Base-by-base conservation (phyloP, 2,113 vertebrate genomes). In the Eudyptes chrysolophus region DNA sequence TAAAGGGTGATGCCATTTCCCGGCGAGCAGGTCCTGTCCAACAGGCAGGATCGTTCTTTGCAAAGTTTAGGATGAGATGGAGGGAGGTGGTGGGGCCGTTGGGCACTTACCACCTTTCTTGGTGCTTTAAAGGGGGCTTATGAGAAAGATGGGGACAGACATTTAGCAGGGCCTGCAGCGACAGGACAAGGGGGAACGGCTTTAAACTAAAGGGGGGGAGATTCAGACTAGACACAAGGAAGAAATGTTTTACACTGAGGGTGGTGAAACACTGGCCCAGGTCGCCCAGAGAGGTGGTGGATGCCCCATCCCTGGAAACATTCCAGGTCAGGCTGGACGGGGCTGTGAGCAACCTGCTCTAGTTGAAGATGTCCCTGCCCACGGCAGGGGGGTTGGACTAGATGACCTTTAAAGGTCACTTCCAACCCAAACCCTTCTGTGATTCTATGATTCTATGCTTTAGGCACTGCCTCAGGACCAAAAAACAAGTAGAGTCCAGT, bases 241-340 rank as follows among this genome's bases (percentile, higher is more conserved):
- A 34, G 26, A 64, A 12, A 34, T 34, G 0, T 7, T n/a, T 48
- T 26, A 18, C 0, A 0, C 1, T 38, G 34, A 55, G 36, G 26
- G 64, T 46, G 51, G 32, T 38, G 32, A 52, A 2, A 1, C 8
- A 0, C 10, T 51, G 58, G 12, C n/a, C 3, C n/a, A 34, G 65
- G 65, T 11, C 24, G 7, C 26, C 40, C 81, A 27, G 57, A 44
- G 81, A 11, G 9, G 55, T 4, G 11, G 80, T 12, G 0, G 57
- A 7, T 62, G 27, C 48, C 24, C 34, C 48, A 26, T 26, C 51
- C 77, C 60, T 82, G 60, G 68, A 2, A 5, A 13, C 27, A 16
- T 51, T 30, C 25, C 0, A 74, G 60, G 46, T 1, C 79, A 54
- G 34, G 55, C 2, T 84, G 79, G 34, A n/a, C 1, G 13, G 27